Conservation (phyloP, 2,888 invertebrate species). For the Microctonus brassicae region DNA sequence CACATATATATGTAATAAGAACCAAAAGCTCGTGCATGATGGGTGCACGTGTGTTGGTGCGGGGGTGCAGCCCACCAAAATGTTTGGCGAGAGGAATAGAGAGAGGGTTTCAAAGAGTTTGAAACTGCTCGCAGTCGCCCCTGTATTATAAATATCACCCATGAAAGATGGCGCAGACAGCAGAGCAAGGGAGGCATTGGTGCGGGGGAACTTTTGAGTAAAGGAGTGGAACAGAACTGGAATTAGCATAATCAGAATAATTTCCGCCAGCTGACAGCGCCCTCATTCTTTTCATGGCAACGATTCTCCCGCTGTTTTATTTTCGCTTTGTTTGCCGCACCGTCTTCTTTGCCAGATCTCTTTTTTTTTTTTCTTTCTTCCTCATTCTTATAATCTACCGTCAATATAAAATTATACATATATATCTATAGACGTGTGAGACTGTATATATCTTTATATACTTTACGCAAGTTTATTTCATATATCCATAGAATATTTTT, state of each 20-base stretch:
- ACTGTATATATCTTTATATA: no score
- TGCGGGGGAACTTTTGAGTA: slow-evolving; percentile 61
- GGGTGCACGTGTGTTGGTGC: slow-evolving; percentile 16
- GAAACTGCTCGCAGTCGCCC: slow-evolving; percentile 67
- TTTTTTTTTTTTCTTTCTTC: slow-evolving; percentile 11
- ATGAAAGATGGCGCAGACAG: slow-evolving; percentile 71
- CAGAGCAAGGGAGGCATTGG: slow-evolving; percentile 64
- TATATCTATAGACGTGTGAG: background rate
- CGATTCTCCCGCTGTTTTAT: slow-evolving; percentile 69
- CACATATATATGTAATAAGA: background rate
- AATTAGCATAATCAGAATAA: slow-evolving; percentile 77
- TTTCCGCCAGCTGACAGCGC: slow-evolving; percentile 76
- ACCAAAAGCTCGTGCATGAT: slow-evolving; percentile 11
- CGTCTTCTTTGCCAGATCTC: slow-evolving; percentile 40
- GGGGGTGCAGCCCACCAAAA: slow-evolving; percentile 26
- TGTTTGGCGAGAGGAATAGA: slow-evolving; percentile 36
- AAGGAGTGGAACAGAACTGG: slow-evolving; percentile 72
- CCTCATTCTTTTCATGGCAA: slow-evolving; percentile 72
- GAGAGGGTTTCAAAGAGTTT: slow-evolving; percentile 65
- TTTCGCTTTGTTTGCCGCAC: slow-evolving; percentile 66
- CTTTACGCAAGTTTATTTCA: no score
- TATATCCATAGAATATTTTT: no score
- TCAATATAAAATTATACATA: background rate
- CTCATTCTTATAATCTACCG: slow-evolving; percentile 14
- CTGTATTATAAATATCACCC: slow-evolving; percentile 70